phyloP scores from a whole-genome alignment of 2,888 invertebrate species.

The Tholera decimalis region DNA sequence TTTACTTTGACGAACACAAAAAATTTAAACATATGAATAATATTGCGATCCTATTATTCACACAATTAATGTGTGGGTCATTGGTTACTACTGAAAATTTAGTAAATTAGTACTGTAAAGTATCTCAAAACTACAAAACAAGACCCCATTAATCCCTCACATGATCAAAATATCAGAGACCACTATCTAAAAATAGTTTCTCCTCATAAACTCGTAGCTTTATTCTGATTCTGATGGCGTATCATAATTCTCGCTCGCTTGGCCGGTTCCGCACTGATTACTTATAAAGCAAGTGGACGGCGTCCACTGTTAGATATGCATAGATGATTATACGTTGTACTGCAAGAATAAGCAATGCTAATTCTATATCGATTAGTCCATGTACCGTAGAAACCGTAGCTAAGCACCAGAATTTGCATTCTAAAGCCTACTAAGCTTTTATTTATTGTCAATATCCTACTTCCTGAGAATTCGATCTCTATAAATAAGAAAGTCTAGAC shows the following conservation, averaged over 20 bases:
- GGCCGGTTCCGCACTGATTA: conserved; percentile 34
- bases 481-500: no score
- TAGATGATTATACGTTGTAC: conserved; percentile 19
- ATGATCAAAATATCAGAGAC: no score
- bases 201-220: background rate
- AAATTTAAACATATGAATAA: no score
- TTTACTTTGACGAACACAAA: no score
- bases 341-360: conserved; percentile 33
- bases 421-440: background rate
- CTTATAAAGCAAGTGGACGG: conserved; percentile 24
- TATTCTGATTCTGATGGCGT: conserved; percentile 23
- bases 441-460: background rate
- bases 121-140: no score
- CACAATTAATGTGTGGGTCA: no score
- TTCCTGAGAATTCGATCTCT: no score
- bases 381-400: background rate
- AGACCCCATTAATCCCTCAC: no score
- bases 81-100: no score
- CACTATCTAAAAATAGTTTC: background rate
- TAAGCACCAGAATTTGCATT: conserved; percentile 1
- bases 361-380: conserved; percentile 17
- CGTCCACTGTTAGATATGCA: conserved; percentile 19
- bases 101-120: no score
- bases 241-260: conserved; percentile 28
- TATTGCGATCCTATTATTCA: no score